A percentile compares a stretch with the other conserved stretches of the same genome.
These are phyloP conservation scores for Craseonycteris thonglongyai DNA, from an alignment of 2,113 vertebrate species.

Conservation along the genomic window DNA sequence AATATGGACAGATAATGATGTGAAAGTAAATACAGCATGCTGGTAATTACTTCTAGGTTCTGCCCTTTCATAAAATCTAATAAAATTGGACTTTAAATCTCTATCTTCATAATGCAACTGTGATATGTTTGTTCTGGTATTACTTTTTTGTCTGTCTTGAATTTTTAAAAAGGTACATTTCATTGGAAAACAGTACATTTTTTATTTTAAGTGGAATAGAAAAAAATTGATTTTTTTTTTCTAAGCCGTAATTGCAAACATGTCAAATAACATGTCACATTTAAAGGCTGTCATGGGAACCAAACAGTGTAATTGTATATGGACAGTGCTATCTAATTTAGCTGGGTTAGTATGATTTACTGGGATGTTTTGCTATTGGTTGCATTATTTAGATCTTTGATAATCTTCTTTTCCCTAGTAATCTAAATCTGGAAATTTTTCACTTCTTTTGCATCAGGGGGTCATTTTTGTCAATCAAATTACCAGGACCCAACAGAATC, in stretches of 20 bases:
- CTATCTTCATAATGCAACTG: constrained; percentile 61
- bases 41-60: constrained; percentile 52
- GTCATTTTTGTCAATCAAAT: constrained; percentile 73
- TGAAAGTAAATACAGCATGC: not conserved
- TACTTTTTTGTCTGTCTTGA: constrained; percentile 74
- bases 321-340: constrained; percentile 80
- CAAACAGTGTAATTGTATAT: constrained; percentile 76
- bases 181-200: constrained; percentile 77
- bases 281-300: constrained; percentile 82
- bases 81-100: constrained; percentile 57
- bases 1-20: constrained; percentile 35
- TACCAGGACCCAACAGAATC: constrained; percentile 27
- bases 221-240: constrained; percentile 81
- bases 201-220: constrained; percentile 83
- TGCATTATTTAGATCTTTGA: constrained; percentile 84
- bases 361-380: constrained; percentile 71
- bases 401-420: constrained; percentile 77
- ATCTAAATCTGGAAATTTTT: constrained; percentile 61
- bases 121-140: constrained; percentile 67
- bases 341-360: constrained; percentile 78
- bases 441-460: constrained; percentile 41
- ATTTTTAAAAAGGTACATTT: constrained; percentile 74
- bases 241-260: constrained; percentile 80
- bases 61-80: constrained; percentile 40
- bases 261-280: constrained; percentile 84